phyloP scores from a whole-genome alignment of 1,140 invertebrate species.

The Psix sp. region DNA sequence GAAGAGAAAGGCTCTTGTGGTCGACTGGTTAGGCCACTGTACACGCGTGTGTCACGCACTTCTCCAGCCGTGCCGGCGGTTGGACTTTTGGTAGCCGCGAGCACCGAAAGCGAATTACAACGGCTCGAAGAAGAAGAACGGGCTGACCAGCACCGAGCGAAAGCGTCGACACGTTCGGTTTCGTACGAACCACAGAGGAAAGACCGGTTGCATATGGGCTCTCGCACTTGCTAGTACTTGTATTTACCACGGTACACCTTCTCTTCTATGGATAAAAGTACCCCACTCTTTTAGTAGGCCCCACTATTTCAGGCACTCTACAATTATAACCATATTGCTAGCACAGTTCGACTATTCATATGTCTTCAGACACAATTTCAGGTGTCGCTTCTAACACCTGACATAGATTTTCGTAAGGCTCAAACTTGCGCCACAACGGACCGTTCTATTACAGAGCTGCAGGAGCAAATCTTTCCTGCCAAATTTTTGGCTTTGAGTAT shows the following conservation, averaged over 20 bases:
- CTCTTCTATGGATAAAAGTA: conserved; percentile 45
- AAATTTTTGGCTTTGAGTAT: too few relatives aligned
- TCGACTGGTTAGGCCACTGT: not conserved
- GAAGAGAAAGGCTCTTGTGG: conserved; percentile 48
- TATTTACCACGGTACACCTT: conserved; percentile 53
- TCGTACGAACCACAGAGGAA: conserved; percentile 49
- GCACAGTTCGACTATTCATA: not conserved
- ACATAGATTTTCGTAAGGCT: too few relatives aligned
- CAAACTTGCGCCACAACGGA: too few relatives aligned
- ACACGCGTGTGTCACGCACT: conserved; percentile 22
- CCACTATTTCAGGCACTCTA: conserved; percentile 38
- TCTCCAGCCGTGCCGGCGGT: conserved; percentile 2
- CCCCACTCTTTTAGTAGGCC: conserved; percentile 52
- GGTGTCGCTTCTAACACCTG: too few relatives aligned
- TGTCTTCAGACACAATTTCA: too few relatives aligned
- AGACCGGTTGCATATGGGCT: conserved; percentile 58
- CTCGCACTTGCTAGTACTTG: conserved; percentile 31
- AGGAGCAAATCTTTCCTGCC: too few relatives aligned
- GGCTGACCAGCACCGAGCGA: conserved; percentile 12
- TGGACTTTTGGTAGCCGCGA: not conserved
- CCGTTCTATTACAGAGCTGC: too few relatives aligned
- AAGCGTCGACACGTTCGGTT: conserved; percentile 21
- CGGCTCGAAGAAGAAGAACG: conserved; percentile 8
- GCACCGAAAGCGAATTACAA: conserved; percentile 4
- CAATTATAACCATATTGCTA: too few relatives aligned